Conservation (phyloP, 2,888 invertebrate species). For the Leptinotarsa peninsularis region DNA sequence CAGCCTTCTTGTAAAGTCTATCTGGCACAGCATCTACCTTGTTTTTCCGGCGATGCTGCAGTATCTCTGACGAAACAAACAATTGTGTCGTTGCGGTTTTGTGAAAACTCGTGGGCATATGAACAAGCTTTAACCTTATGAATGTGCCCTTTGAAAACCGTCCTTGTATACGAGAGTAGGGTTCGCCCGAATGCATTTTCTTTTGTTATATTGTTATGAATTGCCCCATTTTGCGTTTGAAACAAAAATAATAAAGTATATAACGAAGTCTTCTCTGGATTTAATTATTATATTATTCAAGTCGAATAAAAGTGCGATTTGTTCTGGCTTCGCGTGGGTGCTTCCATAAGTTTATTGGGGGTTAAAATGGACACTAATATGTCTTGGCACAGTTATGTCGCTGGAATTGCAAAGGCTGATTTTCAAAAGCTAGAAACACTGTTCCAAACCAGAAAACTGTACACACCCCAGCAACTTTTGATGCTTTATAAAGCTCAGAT, state of each 20-base stretch:
- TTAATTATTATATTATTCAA: not conserved
- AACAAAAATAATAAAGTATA: not conserved
- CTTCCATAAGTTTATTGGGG: no score
- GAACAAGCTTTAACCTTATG: not conserved
- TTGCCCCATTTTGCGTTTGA: not conserved
- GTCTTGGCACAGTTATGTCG: no score
- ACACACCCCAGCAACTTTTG: no score
- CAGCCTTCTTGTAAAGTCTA: not conserved
- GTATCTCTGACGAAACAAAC: slow-evolving; percentile 1
- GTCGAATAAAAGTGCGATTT: not conserved
- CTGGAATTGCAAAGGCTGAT: no score
- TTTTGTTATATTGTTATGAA: slow-evolving; percentile 3
- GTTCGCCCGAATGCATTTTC: not conserved
- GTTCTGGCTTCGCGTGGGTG: not conserved
- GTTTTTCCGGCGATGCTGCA: not conserved
- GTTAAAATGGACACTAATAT: no score
- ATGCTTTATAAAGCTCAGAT: no score
- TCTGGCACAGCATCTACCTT: not conserved
- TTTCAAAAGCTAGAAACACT: no score
- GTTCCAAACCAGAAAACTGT: no score
- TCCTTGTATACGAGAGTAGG: not conserved
- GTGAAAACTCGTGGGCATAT: slow-evolving; percentile 3
- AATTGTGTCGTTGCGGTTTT: not conserved
- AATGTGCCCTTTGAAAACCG: slow-evolving; percentile 5
- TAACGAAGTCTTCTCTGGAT: not conserved